Conservation (phyloP, 2,888 invertebrate genomes). For the Meta bourneti region DNA sequence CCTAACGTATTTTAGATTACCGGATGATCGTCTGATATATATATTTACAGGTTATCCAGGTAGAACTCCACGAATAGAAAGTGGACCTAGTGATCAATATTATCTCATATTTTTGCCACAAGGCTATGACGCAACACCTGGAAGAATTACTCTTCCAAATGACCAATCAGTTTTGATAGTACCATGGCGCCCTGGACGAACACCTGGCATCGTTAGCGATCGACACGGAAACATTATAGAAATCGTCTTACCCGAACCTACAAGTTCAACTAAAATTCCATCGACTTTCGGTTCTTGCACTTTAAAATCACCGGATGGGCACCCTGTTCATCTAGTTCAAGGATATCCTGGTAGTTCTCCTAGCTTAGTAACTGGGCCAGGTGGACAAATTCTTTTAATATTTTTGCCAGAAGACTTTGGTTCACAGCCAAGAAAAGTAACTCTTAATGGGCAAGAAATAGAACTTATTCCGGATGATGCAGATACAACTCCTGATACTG, state of each 20-base stretch:
- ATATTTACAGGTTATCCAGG: background rate
- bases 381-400: background rate
- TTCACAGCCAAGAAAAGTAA: background rate
- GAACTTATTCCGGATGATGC: background rate
- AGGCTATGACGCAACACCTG: background rate
- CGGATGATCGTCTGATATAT: background rate
- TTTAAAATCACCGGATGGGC: background rate
- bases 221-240: constrained; percentile 1
- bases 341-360: background rate
- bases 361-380: background rate
- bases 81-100: background rate
- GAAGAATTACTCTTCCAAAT: background rate
- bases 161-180: constrained; percentile 1
- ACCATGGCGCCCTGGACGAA: too few relatives aligned
- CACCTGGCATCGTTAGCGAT: constrained; percentile 32
- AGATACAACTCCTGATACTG: constrained; percentile 29
- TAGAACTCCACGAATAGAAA: background rate
- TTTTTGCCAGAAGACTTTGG: constrained; percentile 3
- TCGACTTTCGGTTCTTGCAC: background rate
- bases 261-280: too few relatives aligned
- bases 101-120: background rate
- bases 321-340: constrained; percentile 1
- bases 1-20: too few relatives aligned
- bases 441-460: constrained; percentile 16
- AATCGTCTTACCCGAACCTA: constrained; percentile 1